Percentiles rank a stretch among this genome's conserved stretches.
Evolutionary conservation across 2,888 invertebrate genomes (phyloP).

Genomic region (Podotricha telesiphe): DNA sequence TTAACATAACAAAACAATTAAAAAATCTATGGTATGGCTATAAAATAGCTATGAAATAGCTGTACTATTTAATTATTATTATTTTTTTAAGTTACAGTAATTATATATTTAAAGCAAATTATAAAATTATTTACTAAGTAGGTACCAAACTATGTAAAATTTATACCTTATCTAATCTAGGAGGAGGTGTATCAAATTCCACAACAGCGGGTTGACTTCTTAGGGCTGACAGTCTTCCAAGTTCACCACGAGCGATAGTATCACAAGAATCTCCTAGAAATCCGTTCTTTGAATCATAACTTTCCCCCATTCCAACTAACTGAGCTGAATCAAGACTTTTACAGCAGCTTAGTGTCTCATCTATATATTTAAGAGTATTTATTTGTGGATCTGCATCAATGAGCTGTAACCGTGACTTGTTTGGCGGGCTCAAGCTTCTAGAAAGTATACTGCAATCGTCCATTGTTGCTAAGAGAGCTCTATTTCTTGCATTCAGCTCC

Average conservation of each 20-base stretch:
- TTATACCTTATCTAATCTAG: constrained; percentile 65
- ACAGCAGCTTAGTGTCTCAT: constrained; percentile 81
- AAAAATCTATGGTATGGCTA: too few relatives aligned
- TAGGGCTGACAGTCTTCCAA: constrained; percentile 63
- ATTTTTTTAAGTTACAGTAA: too few relatives aligned
- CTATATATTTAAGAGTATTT: constrained; percentile 85
- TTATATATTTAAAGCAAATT: too few relatives aligned
- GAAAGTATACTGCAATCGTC: constrained; percentile 80
- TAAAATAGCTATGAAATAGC: too few relatives aligned
- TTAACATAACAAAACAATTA: too few relatives aligned
- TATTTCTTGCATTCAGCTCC: constrained; percentile 78
- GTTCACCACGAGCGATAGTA: constrained; percentile 74
- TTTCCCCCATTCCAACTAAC: constrained; percentile 78
- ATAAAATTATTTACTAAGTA: too few relatives aligned
- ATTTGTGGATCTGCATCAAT: constrained; percentile 80
- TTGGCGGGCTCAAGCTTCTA: constrained; percentile 75
- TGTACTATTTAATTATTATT: too few relatives aligned
- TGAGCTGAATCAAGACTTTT: constrained; percentile 79
- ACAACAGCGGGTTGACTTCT: constrained; percentile 56
- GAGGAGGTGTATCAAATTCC: constrained; percentile 73
- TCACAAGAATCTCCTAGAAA: constrained; percentile 77
- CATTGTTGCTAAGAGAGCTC: constrained; percentile 80
- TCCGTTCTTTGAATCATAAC: constrained; percentile 75
- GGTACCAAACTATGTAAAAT: background rate
- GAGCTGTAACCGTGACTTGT: constrained; percentile 70